These are phyloP conservation scores for Sarotherodon lohbergeri DNA, from an alignment of 2,113 vertebrate species.

Conservation along the genomic window DNA sequence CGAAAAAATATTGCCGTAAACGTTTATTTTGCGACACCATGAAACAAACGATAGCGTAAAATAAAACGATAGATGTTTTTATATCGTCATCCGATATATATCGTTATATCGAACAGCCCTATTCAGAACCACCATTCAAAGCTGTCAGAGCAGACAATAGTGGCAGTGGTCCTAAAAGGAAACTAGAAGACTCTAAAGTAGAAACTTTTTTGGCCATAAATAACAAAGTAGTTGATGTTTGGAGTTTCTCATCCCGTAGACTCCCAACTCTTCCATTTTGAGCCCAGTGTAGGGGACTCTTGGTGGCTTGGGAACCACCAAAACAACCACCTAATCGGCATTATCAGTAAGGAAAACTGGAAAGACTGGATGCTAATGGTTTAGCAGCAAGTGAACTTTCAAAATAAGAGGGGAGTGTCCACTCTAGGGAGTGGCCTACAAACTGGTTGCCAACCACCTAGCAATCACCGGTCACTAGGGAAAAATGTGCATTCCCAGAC, in stretches of 20 bases:
- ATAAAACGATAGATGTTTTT: too few species aligned
- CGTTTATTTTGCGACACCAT: too few species aligned
- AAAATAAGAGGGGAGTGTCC: not conserved
- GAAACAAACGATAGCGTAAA: too few species aligned
- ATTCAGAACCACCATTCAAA: not conserved
- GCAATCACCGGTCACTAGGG: not conserved
- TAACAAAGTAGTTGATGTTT: not conserved
- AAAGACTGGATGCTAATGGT: not conserved
- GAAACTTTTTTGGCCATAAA: not conserved
- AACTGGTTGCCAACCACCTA: not conserved
- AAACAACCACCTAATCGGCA: not conserved
- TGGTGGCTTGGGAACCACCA: not conserved
- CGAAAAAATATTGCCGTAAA: too few species aligned
- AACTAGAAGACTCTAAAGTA: not conserved
- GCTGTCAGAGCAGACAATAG: not conserved
- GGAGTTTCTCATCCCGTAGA: not conserved
- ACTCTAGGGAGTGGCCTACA: not conserved
- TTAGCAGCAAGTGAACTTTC: not conserved
- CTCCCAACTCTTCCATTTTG: not conserved
- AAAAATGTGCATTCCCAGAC: not conserved
- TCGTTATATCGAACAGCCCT: too few species aligned
- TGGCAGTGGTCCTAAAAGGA: not conserved
- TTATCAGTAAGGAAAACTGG: not conserved
- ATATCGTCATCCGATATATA: too few species aligned
- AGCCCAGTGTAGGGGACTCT: not conserved